Percentiles rank a stretch among this genome's conserved stretches.
Evolutionary conservation across 2,797 vertebrate genomes (phyloP).

Genomic region (Dallia pectoralis): DNA sequence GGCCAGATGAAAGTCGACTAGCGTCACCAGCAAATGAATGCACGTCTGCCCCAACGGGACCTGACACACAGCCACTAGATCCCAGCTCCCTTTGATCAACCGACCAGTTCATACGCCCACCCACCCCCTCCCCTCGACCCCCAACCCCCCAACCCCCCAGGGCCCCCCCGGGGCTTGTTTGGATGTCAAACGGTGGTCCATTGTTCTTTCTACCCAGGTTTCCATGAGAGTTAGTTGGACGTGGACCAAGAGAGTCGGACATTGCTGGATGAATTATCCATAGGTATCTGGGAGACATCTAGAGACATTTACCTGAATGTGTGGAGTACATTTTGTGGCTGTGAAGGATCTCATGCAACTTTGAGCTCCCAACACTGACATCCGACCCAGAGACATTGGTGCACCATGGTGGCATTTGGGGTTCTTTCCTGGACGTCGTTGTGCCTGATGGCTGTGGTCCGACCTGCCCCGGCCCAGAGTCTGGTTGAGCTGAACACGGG

Average conservation of each 20-base stretch:
- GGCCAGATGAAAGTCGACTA: background rate
- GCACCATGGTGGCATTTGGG: constrained; percentile 35
- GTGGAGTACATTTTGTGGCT: background rate
- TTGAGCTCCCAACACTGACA: background rate
- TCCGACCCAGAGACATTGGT: background rate
- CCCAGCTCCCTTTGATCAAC: constrained; percentile 47
- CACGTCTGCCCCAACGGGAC: constrained; percentile 45
- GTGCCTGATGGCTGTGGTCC: constrained; percentile 17
- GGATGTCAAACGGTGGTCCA: constrained; percentile 47
- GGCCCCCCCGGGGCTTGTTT: constrained; percentile 31
- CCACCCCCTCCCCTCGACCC: constrained; percentile 19
- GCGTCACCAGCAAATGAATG: background rate
- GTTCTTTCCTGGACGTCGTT: constrained; percentile 34
- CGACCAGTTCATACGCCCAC: background rate
- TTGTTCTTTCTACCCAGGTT: constrained; percentile 21
- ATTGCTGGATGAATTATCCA: constrained; percentile 4
- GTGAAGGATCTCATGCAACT: background rate
- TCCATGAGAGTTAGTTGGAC: background rate
- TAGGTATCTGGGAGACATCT: constrained; percentile 1
- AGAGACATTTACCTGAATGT: background rate
- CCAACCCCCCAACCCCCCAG: constrained; percentile 42
- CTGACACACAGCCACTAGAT: constrained; percentile 39
- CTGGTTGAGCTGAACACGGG: constrained; percentile 64
- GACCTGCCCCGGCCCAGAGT: constrained; percentile 32
- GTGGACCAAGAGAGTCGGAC: background rate